A percentile compares a stretch with the other conserved stretches of the same genome.
Conservation (phyloP, 2,888 invertebrate genomes). For the Sipunculus nudus region DNA sequence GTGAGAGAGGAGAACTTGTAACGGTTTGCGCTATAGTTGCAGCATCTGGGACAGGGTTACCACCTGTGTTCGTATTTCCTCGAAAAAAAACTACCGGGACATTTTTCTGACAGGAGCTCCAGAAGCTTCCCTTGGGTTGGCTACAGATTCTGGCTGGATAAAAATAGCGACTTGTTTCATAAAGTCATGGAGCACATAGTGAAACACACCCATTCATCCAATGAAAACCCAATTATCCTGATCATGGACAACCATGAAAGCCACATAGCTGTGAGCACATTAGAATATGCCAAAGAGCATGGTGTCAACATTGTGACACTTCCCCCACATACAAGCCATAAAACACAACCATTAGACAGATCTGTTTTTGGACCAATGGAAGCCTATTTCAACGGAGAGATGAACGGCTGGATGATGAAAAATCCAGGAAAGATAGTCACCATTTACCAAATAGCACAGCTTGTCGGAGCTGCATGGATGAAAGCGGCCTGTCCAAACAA, state of each 20-base stretch:
- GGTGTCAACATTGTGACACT: conserved; percentile 62
- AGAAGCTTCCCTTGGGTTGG: not conserved
- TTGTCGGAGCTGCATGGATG: conserved; percentile 1
- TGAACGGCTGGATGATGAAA: conserved; percentile 48
- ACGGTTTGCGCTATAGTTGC: too few relatives aligned
- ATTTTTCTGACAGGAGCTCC: too few relatives aligned
- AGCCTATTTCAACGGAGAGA: conserved; percentile 43
- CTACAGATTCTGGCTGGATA: not conserved
- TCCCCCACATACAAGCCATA: conserved; percentile 63
- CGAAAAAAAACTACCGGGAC: too few relatives aligned
- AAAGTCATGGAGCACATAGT: conserved; percentile 6
- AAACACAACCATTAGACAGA: conserved; percentile 65
- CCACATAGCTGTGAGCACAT: conserved; percentile 41
- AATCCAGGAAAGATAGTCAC: conserved; percentile 60
- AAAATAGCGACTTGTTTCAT: not conserved
- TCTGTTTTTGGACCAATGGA: conserved; percentile 63
- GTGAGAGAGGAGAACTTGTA: not conserved
- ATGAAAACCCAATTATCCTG: conserved; percentile 44
- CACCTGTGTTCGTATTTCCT: too few relatives aligned
- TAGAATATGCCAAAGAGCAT: conserved; percentile 53
- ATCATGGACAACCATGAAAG: conserved; percentile 51
- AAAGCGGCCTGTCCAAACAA: conserved; percentile 50
- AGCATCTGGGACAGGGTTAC: too few relatives aligned
- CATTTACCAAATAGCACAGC: conserved; percentile 58
- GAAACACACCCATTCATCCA: conserved; percentile 40